These are phyloP conservation scores for Orthosia gracilis DNA, from an alignment of 2,888 invertebrate genomes.

Conservation along the genomic window DNA sequence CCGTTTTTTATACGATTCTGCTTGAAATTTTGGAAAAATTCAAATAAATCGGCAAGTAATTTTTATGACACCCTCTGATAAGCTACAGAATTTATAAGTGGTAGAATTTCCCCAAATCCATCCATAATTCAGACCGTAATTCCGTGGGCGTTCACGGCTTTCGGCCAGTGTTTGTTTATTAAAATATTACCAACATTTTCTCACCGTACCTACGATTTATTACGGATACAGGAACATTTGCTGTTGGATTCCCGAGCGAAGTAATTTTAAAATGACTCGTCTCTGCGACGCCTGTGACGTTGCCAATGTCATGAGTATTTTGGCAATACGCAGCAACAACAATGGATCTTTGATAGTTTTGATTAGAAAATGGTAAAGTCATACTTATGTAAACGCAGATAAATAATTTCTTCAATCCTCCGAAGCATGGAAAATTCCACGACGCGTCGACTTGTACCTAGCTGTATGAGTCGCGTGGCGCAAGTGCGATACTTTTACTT, in stretches of 20 bases:
- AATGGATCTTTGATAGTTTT: conserved; percentile 35
- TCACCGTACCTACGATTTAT: conserved; percentile 50
- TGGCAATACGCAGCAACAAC: conserved; percentile 64
- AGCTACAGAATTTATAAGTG: conserved; percentile 1
- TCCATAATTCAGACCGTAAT: conserved; percentile 19
- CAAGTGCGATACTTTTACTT: conserved; percentile 64
- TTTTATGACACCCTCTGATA: neutral
- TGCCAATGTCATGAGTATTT: conserved; percentile 73
- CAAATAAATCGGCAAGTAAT: neutral
- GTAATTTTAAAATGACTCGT: conserved; percentile 79
- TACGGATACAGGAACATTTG: conserved; percentile 67
- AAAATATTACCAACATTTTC: conserved; percentile 39
- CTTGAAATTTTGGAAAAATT: neutral
- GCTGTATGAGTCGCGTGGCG: conserved; percentile 50
- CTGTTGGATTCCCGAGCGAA: conserved; percentile 70
- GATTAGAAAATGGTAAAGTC: conserved; percentile 46
- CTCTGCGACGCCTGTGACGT: conserved; percentile 78
- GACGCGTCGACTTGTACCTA: conserved; percentile 45
- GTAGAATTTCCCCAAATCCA: conserved; percentile 16
- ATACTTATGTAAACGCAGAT: conserved; percentile 25
- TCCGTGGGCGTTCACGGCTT: conserved; percentile 30
- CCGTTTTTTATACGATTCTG: neutral
- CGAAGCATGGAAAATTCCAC: conserved; percentile 65
- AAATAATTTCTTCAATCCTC: conserved; percentile 49
- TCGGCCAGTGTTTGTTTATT: conserved; percentile 44